Percentiles rank a stretch among this genome's conserved stretches.
These are phyloP conservation scores for Willowsia nigromaculata DNA, from an alignment of 2,888 invertebrate genomes.

Conservation along the genomic window DNA sequence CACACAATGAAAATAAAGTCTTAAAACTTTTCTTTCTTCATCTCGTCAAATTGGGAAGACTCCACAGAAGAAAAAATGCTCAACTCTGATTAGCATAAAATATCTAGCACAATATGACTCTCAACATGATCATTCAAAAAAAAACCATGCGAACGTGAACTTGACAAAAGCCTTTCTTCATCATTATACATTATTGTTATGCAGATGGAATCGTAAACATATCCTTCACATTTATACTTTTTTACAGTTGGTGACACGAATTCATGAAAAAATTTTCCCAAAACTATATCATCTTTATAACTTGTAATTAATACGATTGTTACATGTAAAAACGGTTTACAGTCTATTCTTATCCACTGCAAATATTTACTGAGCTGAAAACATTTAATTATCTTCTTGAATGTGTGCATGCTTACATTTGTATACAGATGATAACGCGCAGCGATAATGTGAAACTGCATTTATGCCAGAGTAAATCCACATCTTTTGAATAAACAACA, in stretches of 20 bases:
- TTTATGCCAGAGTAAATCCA: neutral
- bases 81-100: constrained; percentile 46
- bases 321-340: too few relatives aligned
- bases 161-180: neutral
- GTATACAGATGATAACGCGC: neutral
- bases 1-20: constrained; percentile 15
- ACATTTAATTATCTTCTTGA: too few relatives aligned
- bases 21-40: constrained; percentile 1
- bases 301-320: too few relatives aligned
- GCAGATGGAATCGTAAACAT: neutral
- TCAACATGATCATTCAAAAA: too few relatives aligned
- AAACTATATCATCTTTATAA: too few relatives aligned
- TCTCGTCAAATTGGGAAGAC: neutral
- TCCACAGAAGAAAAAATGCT: neutral
- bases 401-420: too few relatives aligned
- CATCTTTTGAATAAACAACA: neutral
- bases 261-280: too few relatives aligned
- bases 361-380: too few relatives aligned
- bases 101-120: constrained; percentile 26
- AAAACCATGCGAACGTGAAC: neutral
- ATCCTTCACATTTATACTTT: neutral
- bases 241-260: too few relatives aligned
- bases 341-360: too few relatives aligned
- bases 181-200: neutral
- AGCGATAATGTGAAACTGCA: neutral